Evolutionary conservation across 1,140 invertebrate genomes (phyloP).

Genomic region (Neelides sp.): DNA sequence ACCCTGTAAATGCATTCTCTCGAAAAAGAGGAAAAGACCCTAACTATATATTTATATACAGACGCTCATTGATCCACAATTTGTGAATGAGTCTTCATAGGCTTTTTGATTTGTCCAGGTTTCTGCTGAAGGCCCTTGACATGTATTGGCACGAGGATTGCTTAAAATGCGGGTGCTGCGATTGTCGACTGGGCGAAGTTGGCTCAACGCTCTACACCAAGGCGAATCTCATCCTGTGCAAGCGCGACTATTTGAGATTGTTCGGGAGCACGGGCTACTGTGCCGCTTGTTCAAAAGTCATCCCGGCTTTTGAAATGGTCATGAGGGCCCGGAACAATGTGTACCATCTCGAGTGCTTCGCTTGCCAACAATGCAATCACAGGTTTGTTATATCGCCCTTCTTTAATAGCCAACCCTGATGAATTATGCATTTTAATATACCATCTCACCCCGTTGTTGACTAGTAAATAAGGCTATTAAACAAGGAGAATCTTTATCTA

Average conservation of each 20-base stretch:
- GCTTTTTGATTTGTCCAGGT: constrained; percentile 37
- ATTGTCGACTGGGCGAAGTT: constrained; percentile 79
- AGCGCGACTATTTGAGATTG: constrained; percentile 84
- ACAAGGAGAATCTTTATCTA: no score
- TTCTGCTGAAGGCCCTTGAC: constrained; percentile 64
- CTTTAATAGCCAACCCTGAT: no score
- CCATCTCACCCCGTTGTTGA: no score
- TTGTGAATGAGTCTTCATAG: no score
- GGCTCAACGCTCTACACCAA: constrained; percentile 83
- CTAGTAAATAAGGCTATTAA: no score
- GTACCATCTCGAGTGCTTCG: constrained; percentile 91
- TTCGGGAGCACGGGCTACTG: constrained; percentile 87
- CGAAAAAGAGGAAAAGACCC: neutral
- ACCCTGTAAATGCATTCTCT: neutral
- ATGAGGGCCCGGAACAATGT: constrained; percentile 89
- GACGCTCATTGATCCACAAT: no score
- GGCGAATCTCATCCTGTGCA: constrained; percentile 81
- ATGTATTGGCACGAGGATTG: constrained; percentile 91
- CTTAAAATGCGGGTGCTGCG: constrained; percentile 82
- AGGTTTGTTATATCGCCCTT: constrained; percentile 55
- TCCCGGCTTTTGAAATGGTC: constrained; percentile 93
- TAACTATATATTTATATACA: no score
- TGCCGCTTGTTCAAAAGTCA: constrained; percentile 72
- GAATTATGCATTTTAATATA: no score
- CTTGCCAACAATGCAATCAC: constrained; percentile 90